Evolutionary conservation across 2,797 vertebrate species (phyloP), one percentile per base, ranked within the genome.

Genomic region (Poeciliopsis turneri): DNA sequence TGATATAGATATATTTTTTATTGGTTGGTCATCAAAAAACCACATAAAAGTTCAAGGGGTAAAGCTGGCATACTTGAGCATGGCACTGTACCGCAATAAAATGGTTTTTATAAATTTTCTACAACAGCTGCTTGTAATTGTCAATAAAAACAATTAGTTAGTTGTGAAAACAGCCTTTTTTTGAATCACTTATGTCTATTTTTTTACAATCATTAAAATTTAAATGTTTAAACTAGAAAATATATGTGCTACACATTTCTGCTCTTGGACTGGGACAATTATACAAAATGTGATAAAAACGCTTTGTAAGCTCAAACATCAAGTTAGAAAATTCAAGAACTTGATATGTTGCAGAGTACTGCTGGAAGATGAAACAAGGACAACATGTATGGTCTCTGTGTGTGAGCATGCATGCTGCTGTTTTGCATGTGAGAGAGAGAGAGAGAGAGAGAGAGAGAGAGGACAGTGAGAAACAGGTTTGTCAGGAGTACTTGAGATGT

Each of bases 401-500:
- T 71, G 59, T 45, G 66, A 69, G 39, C 66, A 1, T 13, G 39
- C 5, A 43, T 69, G 39, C 66, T 23, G 66, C 12, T 43, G 66
- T 43, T 43, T 69, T 49, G 45, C n/a, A 28, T 49, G 51, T 28
- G 45, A 30, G 30, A 18, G 23, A 51, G 46, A 36, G 36, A 72
- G 47, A 72, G 57, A n/a, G 36, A 49, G 46, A 36, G 36, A 72
- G 30, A 18, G 30, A 51, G 46, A 36, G 36, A 72, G 47, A n/a
- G 36, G 20, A 33, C 43, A 47, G 74, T 2, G 49, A 75, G 66
- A 49, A 74, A 25, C 7, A 49, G 39, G 74, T 66, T 76, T 76
- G 78, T 45, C 41, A 33, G 18, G 41, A 57, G 78, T 78, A 82
- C 74, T 85, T 89, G 83, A 86, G 82, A 78, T 81, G 84, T 87